These are phyloP conservation scores for Galaxias olidus DNA, from an alignment of 2,797 vertebrate species.

Conservation along the genomic window DNA sequence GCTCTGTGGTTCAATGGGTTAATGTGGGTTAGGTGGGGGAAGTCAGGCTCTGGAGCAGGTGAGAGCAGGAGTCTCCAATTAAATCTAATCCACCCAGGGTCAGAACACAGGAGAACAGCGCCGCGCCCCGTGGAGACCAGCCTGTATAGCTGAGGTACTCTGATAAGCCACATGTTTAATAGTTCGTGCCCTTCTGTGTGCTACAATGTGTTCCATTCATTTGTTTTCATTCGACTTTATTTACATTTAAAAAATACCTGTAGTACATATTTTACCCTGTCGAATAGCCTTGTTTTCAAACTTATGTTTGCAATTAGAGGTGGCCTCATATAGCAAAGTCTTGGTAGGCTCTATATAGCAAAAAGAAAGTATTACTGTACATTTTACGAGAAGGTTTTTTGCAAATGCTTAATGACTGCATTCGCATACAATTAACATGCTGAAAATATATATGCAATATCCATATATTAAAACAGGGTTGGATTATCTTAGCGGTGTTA, in stretches of 20 bases:
- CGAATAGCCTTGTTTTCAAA: not conserved
- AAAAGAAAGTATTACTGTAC: no score
- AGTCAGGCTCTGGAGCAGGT: conserved; percentile 53
- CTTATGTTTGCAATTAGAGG: conserved; percentile 1
- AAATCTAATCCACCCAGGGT: conserved; percentile 62
- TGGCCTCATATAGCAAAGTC: no score
- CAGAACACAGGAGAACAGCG: conserved; percentile 52
- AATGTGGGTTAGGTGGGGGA: conserved; percentile 53
- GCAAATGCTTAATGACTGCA: no score
- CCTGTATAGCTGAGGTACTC: conserved; percentile 17
- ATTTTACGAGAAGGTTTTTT: no score
- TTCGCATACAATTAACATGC: no score
- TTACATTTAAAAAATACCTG: conserved; percentile 3
- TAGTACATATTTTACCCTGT: conserved; percentile 16
- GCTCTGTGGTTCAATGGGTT: conserved; percentile 55
- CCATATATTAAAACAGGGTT: no score
- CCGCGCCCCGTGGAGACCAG: conserved; percentile 44
- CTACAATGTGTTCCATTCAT: conserved; percentile 30
- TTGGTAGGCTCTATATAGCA: no score
- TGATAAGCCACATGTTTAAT: conserved; percentile 30
- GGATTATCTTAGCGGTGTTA: no score
- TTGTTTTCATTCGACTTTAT: conserved; percentile 26
- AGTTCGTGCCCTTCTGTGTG: conserved; percentile 19
- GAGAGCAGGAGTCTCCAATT: conserved; percentile 65
- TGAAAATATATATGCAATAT: no score